phyloP scores from a whole-genome alignment of 1,140 invertebrate species.

The Drosophila nannoptera region DNA sequence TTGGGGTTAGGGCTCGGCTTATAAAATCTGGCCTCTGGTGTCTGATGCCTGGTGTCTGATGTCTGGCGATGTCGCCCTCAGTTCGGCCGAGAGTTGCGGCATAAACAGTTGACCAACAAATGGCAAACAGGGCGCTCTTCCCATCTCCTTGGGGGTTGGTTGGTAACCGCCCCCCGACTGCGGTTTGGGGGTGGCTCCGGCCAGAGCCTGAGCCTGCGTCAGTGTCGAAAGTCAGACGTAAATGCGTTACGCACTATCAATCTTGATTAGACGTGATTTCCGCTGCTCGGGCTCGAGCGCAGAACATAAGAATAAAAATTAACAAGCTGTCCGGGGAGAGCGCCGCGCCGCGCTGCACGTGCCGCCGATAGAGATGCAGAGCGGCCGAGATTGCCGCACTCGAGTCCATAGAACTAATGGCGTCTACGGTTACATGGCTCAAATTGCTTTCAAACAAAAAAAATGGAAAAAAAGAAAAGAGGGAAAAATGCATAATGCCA shows the following conservation, averaged over 20 bases:
- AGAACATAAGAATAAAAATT: slow-evolving; percentile 68
- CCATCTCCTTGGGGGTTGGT: slow-evolving; percentile 12
- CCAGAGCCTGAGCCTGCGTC: not conserved
- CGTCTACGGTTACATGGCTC: slow-evolving; percentile 62
- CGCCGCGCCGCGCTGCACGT: slow-evolving; percentile 27
- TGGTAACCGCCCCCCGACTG: too few relatives aligned
- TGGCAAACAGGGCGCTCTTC: slow-evolving; percentile 41
- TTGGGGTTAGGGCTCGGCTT: slow-evolving; percentile 17
- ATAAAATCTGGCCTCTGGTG: slow-evolving; percentile 14
- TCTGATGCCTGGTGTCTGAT: slow-evolving; percentile 8
- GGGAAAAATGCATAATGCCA: too few relatives aligned
- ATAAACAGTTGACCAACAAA: slow-evolving; percentile 72
- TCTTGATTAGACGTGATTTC: slow-evolving; percentile 78
- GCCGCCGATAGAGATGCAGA: not conserved
- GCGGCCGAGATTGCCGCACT: not conserved
- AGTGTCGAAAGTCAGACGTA: slow-evolving; percentile 62
- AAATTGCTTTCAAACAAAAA: slow-evolving; percentile 28
- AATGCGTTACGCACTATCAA: slow-evolving; percentile 77
- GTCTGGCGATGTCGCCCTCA: too few relatives aligned
- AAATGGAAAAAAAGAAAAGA: not conserved
- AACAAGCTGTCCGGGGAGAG: slow-evolving; percentile 41
- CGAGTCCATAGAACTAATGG: slow-evolving; percentile 50
- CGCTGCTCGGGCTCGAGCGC: slow-evolving; percentile 41
- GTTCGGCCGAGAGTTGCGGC: slow-evolving; percentile 61
- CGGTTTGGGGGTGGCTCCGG: too few relatives aligned